phyloP scores from a whole-genome alignment of 2,888 invertebrate genomes.

The Nudaria mundana region DNA sequence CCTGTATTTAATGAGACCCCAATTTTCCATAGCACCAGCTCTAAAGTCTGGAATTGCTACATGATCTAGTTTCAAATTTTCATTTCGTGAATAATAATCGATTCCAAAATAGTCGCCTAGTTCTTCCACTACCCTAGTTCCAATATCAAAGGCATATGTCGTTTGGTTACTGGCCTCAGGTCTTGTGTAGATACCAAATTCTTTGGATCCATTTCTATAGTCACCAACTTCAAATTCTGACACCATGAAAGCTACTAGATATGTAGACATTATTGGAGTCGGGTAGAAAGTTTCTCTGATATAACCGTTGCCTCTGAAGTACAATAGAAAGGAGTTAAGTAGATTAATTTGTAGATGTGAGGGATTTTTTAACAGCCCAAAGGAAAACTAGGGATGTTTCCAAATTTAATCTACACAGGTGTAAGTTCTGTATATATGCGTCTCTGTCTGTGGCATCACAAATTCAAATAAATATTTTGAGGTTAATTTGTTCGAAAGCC shows the following conservation, averaged over 20 bases:
- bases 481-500: no score
- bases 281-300: constrained; percentile 81
- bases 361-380: no score
- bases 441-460: no score
- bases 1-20: constrained; percentile 93
- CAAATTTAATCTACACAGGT: no score
- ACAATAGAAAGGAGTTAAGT: no score
- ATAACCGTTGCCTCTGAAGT: constrained; percentile 78
- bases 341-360: no score
- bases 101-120: constrained; percentile 81
- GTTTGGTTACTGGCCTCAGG: constrained; percentile 85
- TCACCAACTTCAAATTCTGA: constrained; percentile 83
- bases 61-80: constrained; percentile 88
- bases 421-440: no score
- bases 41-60: constrained; percentile 93
- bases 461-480: no score
- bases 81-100: constrained; percentile 74
- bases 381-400: no score
- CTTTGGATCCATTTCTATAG: constrained; percentile 42
- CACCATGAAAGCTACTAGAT: constrained; percentile 91
- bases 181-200: constrained; percentile 85
- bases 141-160: constrained; percentile 84
- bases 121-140: constrained; percentile 69
- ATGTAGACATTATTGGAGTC: constrained; percentile 89
- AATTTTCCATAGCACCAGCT: constrained; percentile 95